A percentile compares a stretch with the other conserved stretches of the same genome.
Evolutionary conservation across 1,140 invertebrate genomes (phyloP).

Genomic region (Rhopalosiphum maidis): DNA sequence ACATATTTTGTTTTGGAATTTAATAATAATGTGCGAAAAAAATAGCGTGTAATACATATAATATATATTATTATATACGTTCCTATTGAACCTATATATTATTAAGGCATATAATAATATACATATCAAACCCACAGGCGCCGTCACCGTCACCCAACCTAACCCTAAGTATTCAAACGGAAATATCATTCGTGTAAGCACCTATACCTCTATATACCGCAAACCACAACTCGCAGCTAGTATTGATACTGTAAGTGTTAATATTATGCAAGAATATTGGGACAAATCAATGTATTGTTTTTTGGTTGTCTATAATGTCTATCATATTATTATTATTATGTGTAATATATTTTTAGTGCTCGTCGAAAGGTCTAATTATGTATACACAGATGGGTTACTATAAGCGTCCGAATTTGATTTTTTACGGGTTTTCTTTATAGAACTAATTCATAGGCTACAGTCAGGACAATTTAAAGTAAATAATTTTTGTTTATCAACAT

Average conservation of each 20-base stretch:
- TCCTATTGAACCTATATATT: conserved; percentile 9
- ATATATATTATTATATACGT: not conserved
- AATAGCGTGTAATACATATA: not conserved
- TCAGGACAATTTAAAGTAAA: not conserved
- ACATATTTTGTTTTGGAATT: not conserved
- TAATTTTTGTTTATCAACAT: not conserved
- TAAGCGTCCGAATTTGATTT: not conserved
- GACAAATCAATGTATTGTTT: not conserved
- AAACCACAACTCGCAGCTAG: not conserved
- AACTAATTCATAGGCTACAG: not conserved
- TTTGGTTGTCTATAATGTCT: not conserved
- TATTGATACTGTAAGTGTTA: not conserved
- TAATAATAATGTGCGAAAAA: not conserved
- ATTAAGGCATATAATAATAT: not conserved
- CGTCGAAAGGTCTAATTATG: not conserved
- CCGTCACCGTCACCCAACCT: too few relatives aligned
- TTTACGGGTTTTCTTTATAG: not conserved
- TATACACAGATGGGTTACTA: not conserved
- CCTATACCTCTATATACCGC: not conserved
- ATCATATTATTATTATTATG: not conserved
- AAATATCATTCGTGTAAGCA: not conserved
- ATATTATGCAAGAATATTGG: not conserved
- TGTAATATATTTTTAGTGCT: not conserved
- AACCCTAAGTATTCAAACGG: not conserved
- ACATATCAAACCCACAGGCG: not conserved